Conservation (phyloP, 2,888 invertebrate genomes). For the Linnaemya tessellans region DNA sequence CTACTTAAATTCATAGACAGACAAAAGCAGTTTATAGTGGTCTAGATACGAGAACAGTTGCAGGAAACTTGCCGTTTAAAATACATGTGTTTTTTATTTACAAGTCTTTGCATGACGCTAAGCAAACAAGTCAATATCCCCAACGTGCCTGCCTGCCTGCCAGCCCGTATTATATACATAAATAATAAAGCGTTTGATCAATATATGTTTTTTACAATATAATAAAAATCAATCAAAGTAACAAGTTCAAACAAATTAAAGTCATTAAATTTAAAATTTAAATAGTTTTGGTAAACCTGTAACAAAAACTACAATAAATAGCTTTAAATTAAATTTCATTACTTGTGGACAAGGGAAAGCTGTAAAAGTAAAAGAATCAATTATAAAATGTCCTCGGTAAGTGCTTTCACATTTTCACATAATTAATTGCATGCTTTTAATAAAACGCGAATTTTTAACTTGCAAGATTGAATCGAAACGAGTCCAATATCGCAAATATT, state of each 20-base stretch:
- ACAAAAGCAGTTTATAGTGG: constrained; percentile 32
- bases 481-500: constrained; percentile 83
- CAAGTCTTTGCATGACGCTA: constrained; percentile 25
- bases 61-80: constrained; percentile 59
- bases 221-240: constrained; percentile 59
- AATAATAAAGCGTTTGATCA: constrained; percentile 70
- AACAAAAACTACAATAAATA: constrained; percentile 1
- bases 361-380: constrained; percentile 23
- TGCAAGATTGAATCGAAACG: constrained; percentile 82
- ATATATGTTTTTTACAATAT: constrained; percentile 55
- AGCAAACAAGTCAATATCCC: constrained; percentile 32
- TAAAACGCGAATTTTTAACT: background rate
- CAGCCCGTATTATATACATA: constrained; percentile 16
- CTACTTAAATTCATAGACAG: constrained; percentile 29
- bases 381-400: constrained; percentile 81
- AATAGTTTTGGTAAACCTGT: constrained; percentile 4
- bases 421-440: background rate
- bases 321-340: background rate
- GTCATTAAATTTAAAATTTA: constrained; percentile 28
- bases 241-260: constrained; percentile 48
- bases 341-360: background rate
- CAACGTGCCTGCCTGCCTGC: constrained; percentile 35
- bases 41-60: constrained; percentile 65
- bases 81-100: constrained; percentile 50
- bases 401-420: constrained; percentile 54